These are phyloP conservation scores for Epinephelus malabaricus DNA, from an alignment of 2,797 vertebrate species.

Conservation along the genomic window DNA sequence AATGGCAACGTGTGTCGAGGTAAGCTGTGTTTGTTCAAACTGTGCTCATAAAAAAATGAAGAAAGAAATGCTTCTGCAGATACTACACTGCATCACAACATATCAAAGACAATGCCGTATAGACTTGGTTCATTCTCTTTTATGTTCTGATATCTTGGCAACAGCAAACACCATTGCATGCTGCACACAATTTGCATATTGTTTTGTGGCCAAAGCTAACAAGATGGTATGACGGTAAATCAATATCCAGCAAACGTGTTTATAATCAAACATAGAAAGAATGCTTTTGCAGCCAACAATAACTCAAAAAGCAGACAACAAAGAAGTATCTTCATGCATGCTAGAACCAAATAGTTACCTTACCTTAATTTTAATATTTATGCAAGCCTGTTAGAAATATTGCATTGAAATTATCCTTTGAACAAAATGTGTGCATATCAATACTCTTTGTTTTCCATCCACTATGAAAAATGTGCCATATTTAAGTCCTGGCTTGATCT, in stretches of 20 bases:
- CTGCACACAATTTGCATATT: slow-evolving; percentile 21
- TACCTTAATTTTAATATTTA: not conserved
- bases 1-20: slow-evolving; percentile 94
- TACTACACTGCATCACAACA: slow-evolving; percentile 10
- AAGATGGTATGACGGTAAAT: slow-evolving; percentile 49
- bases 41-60: slow-evolving; percentile 11
- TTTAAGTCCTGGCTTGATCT: slow-evolving; percentile 2
- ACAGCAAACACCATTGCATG: slow-evolving; percentile 16
- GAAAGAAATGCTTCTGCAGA: not conserved
- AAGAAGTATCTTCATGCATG: not conserved
- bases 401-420: not conserved
- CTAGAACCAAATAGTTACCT: not conserved
- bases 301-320: slow-evolving; percentile 3
- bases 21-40: slow-evolving; percentile 76
- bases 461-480: not conserved
- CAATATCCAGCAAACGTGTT: slow-evolving; percentile 42
- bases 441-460: slow-evolving; percentile 2
- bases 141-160: slow-evolving; percentile 29
- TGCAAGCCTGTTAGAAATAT: not conserved
- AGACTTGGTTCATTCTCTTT: slow-evolving; percentile 11
- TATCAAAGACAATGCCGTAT: slow-evolving; percentile 1
- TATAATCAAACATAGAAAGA: slow-evolving; percentile 32
- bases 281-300: slow-evolving; percentile 10
- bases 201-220: slow-evolving; percentile 26
- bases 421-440: not conserved